Evolutionary conservation across 2,113 vertebrate genomes (phyloP).

Genomic region (Eubucco bourcierii): DNA sequence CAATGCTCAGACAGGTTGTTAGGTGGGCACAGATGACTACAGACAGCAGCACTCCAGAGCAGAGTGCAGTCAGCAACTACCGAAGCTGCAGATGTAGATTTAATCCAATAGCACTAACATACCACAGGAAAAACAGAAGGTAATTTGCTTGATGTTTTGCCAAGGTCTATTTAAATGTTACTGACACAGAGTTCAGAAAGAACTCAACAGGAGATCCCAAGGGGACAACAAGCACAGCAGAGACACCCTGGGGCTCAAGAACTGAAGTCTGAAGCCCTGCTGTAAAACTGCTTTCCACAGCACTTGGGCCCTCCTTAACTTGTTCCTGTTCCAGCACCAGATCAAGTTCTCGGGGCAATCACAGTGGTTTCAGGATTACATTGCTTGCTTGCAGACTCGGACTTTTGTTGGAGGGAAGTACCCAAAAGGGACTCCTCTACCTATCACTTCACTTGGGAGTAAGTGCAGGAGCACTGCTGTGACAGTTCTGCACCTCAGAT

Average conservation of each 20-base stretch:
- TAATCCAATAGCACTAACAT: background rate
- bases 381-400: background rate
- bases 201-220: background rate
- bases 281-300: background rate
- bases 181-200: background rate
- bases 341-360: background rate
- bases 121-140: background rate
- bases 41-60: background rate
- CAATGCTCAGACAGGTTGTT: background rate
- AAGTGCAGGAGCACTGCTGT: background rate
- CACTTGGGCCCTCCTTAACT: background rate
- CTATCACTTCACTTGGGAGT: background rate
- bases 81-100: background rate
- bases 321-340: background rate
- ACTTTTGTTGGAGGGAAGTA: background rate
- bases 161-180: background rate
- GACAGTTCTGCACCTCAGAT: background rate
- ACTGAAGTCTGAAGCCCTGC: background rate
- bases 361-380: background rate
- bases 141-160: background rate
- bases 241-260: accelerated
- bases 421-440: background rate
- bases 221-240: accelerated
- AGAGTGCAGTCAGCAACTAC: background rate
- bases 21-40: background rate